Evolutionary conservation across 2,888 invertebrate genomes (phyloP), one percentile per base, ranked within the genome.

Genomic region (Chirona hameri): DNA sequence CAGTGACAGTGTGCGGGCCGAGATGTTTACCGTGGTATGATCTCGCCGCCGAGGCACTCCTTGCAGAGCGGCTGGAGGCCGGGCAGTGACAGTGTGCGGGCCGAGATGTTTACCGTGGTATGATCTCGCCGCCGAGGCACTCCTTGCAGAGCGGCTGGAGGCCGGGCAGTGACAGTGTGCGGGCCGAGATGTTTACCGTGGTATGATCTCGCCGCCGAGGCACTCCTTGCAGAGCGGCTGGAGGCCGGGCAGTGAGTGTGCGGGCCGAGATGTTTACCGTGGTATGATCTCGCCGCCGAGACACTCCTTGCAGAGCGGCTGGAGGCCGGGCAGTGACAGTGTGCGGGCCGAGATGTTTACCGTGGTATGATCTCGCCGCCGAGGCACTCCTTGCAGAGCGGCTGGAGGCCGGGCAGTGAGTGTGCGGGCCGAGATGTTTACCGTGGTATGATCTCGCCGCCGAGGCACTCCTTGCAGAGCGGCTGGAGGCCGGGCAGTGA

Each of bases 151-250:
- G 91, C 86, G 93, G 93, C 83, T 92, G 91, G 82, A 99, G 90
- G 83, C 92, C 91, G 0, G 98, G 98, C 84, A 99, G 88, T 21
- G 92, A 91, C 48, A 98, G 90, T 84, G 98, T 92, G 21, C 96
- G 91, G 57, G 96, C 95, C 0, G 97, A 97, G 86, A 98, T 97
- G 87, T 99, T n/a, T n/a, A n/a, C n/a, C n/a, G n/a, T n/a, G n/a
- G 60, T 18, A 82, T 39, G 81, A 46, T 87, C 93, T 93, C 93
- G 86, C 98, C 98, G 57, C 95, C 94, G 0, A 98, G 90, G 87
- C 93, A 92, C 89, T 98, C 97, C 48, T 93, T 94, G 87, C 95
- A 94, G 82, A 97, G 91, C 86, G 93, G 93, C 83, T 92, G 91
- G 82, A 99, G 90, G 83, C 92, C 91, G 0, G 98, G 98, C 84